These are phyloP conservation scores for Xenopus borealis DNA, from an alignment of 2,113 vertebrate genomes.

Conservation along the genomic window DNA sequence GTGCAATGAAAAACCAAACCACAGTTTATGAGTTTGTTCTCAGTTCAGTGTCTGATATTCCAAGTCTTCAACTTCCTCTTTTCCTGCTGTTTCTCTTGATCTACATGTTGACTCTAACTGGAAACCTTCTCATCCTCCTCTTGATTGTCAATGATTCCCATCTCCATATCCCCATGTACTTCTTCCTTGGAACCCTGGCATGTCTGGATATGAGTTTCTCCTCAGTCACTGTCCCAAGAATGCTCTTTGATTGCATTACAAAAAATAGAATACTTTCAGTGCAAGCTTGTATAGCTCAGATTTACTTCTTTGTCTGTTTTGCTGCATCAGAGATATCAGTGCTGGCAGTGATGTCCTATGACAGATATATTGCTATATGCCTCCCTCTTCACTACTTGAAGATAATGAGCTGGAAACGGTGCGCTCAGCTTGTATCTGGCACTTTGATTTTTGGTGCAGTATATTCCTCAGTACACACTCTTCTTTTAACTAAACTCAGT, in stretches of 20 bases:
- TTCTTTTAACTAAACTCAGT: slow-evolving; percentile 50
- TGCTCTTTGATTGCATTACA: too few species aligned
- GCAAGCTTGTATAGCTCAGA: not conserved
- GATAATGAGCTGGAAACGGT: slow-evolving; percentile 46
- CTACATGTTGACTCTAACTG: not conserved
- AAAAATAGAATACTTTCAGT: too few species aligned
- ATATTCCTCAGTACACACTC: too few species aligned
- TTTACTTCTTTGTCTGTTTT: not conserved
- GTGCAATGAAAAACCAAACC: slow-evolving; percentile 9
- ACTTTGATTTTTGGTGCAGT: slow-evolving; percentile 42
- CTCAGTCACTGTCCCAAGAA: too few species aligned
- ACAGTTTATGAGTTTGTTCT: not conserved
- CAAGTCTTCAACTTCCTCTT: not conserved
- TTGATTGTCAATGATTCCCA: too few species aligned
- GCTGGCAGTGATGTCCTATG: too few species aligned
- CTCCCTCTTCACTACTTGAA: slow-evolving; percentile 39
- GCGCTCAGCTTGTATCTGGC: slow-evolving; percentile 38
- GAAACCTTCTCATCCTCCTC: slow-evolving; percentile 1
- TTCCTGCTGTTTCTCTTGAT: not conserved
- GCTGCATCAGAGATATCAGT: slow-evolving; percentile 11
- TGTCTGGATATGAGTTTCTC: too few species aligned
- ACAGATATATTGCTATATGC: slow-evolving; percentile 47
- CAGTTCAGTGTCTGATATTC: not conserved
- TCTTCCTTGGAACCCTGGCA: too few species aligned
- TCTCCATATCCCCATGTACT: too few species aligned